A percentile compares a stretch with the other conserved stretches of the same genome.
Evolutionary conservation across 2,888 invertebrate species (phyloP).

Genomic region (Ichneumoninae sp.): DNA sequence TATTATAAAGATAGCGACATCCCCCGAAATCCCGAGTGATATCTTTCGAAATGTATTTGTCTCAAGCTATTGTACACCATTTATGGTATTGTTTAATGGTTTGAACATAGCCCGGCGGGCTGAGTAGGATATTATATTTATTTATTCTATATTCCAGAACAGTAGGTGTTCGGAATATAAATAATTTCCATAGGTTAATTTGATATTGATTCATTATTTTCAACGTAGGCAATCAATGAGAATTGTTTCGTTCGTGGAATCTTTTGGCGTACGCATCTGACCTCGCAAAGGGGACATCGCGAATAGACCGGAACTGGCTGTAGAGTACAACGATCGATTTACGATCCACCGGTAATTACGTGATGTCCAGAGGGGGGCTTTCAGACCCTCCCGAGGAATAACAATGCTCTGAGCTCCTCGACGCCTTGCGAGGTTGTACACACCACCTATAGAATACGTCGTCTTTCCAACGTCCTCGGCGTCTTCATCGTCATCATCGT

Average conservation of each 20-base stretch:
- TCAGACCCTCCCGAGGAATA: constrained; percentile 57
- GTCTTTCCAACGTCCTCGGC: background rate
- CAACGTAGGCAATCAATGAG: constrained; percentile 11
- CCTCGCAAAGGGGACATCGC: constrained; percentile 38
- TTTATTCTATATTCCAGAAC: background rate
- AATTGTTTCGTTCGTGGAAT: constrained; percentile 25
- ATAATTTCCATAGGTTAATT: background rate
- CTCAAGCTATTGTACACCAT: too few species aligned
- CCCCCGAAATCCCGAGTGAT: too few species aligned
- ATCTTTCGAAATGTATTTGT: too few species aligned
- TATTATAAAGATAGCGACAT: too few species aligned
- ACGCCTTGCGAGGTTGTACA: constrained; percentile 42
- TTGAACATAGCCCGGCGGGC: background rate
- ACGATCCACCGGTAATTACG: constrained; percentile 70
- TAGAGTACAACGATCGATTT: constrained; percentile 69
- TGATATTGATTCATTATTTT: constrained; percentile 1
- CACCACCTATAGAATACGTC: constrained; percentile 25
- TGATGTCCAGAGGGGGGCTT: constrained; percentile 52
- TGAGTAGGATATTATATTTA: too few species aligned
- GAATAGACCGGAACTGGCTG: constrained; percentile 55
- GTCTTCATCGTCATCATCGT: constrained; percentile 34
- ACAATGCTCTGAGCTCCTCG: constrained; percentile 58
- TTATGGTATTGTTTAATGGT: background rate
- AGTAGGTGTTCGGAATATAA: background rate
- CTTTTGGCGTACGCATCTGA: background rate